Conservation (phyloP, 2,888 invertebrate genomes). For the Eristalis intricaria region DNA sequence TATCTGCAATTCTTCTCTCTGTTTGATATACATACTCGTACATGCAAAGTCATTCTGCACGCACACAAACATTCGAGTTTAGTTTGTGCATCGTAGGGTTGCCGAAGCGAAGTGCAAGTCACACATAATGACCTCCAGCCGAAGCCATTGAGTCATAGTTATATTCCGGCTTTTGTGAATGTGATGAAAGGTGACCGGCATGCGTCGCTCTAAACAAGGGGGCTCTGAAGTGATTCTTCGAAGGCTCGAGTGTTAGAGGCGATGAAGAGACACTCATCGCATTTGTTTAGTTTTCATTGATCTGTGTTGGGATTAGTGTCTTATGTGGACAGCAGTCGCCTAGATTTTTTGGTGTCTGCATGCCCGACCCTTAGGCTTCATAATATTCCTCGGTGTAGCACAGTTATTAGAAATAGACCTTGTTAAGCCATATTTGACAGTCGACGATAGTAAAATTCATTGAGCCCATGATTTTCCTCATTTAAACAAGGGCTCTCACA, state of each 20-base stretch:
- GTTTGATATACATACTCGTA: neutral
- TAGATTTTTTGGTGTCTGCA: too few relatives aligned
- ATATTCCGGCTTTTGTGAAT: neutral
- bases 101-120: neutral
- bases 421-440: too few relatives aligned
- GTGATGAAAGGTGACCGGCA: neutral
- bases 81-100: neutral
- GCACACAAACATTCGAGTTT: neutral
- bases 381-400: too few relatives aligned
- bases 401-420: too few relatives aligned
- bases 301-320: neutral
- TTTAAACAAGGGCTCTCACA: too few relatives aligned
- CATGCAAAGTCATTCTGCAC: neutral
- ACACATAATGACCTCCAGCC: neutral
- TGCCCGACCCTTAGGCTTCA: too few relatives aligned
- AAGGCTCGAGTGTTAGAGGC: neutral
- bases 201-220: neutral
- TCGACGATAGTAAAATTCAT: too few relatives aligned
- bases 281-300: neutral
- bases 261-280: neutral
- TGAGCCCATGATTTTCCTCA: too few relatives aligned
- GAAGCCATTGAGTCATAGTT: neutral
- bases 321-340: too few relatives aligned
- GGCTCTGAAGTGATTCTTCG: neutral
- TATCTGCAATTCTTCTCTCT: neutral